Conservation (phyloP, 2,113 vertebrate genomes). For the Arizona elegans region DNA sequence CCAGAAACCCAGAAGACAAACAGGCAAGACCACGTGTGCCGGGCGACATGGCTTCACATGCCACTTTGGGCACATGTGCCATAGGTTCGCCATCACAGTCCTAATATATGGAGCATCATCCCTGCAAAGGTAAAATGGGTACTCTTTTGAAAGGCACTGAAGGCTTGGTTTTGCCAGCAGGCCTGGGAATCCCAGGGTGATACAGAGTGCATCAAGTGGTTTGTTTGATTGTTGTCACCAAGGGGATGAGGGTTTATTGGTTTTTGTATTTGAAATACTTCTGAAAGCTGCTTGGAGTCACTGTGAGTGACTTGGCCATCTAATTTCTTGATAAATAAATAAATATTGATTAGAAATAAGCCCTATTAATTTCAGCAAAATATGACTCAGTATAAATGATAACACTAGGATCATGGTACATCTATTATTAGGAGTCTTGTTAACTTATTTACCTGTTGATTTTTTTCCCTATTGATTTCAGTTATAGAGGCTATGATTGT, state of each 20-base stretch:
- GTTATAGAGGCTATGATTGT: constrained; percentile 94
- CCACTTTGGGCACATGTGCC: too few relatives aligned
- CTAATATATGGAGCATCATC: background rate
- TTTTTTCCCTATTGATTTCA: constrained; percentile 60
- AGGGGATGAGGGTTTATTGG: background rate
- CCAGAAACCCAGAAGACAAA: too few relatives aligned
- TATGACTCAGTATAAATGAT: background rate
- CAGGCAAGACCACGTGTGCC: too few relatives aligned
- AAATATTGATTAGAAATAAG: background rate
- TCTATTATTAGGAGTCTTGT: background rate
- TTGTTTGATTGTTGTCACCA: background rate
- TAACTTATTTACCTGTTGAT: background rate
- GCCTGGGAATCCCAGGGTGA: background rate
- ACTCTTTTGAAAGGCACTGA: background rate
- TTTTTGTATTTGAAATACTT: background rate
- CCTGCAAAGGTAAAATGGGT: background rate
- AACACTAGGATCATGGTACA: background rate
- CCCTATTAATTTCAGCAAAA: background rate
- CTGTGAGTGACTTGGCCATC: background rate
- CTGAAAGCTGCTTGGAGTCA: background rate
- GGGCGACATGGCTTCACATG: too few relatives aligned
- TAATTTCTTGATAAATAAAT: background rate
- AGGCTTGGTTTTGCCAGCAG: background rate
- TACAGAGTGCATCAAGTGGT: background rate
- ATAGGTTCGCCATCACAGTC: background rate